Percentiles rank a stretch among this genome's conserved stretches.
These are phyloP conservation scores for Protonibea diacanthus DNA, from an alignment of 2,797 vertebrate genomes.

Conservation along the genomic window DNA sequence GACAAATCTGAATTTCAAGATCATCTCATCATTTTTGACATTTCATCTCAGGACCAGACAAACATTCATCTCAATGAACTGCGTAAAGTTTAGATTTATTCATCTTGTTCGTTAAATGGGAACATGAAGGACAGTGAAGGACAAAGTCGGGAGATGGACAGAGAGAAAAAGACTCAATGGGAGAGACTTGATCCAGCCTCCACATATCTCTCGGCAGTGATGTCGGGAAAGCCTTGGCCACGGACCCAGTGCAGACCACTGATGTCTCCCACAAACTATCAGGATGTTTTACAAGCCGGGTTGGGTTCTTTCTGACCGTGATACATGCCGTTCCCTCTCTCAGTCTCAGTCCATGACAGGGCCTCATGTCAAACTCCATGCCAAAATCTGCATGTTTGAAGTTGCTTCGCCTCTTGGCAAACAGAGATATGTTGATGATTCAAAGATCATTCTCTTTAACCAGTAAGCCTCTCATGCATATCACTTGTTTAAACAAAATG, in stretches of 20 bases:
- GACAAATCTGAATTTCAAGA: conserved; percentile 5
- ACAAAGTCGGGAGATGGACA: background rate
- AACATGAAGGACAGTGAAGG: conserved; percentile 14
- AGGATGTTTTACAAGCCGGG: conserved; percentile 69
- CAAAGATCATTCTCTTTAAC: conserved; percentile 33
- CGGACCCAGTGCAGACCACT: conserved; percentile 58
- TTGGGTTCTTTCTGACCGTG: conserved; percentile 41
- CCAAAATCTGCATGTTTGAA: conserved; percentile 48
- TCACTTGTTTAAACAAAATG: conserved; percentile 46
- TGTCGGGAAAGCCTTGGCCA: conserved; percentile 62
- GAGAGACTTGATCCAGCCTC: conserved; percentile 46
- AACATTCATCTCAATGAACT: conserved; percentile 32
- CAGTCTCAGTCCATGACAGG: conserved; percentile 28
- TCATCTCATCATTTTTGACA: conserved; percentile 27
- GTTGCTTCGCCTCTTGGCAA: conserved; percentile 49
- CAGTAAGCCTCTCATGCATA: conserved; percentile 46
- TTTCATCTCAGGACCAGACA: conserved; percentile 42
- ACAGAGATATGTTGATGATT: conserved; percentile 40
- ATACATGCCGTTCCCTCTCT: conserved; percentile 56
- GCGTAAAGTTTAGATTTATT: background rate
- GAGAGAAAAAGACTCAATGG: conserved; percentile 23
- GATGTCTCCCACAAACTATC: conserved; percentile 70
- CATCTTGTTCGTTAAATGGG: background rate
- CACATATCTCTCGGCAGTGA: conserved; percentile 27
- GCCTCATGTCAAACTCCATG: conserved; percentile 38